A percentile compares a stretch with the other conserved stretches of the same genome.
phyloP scores from a whole-genome alignment of 2,113 vertebrate species.

The Daboia siamensis region DNA sequence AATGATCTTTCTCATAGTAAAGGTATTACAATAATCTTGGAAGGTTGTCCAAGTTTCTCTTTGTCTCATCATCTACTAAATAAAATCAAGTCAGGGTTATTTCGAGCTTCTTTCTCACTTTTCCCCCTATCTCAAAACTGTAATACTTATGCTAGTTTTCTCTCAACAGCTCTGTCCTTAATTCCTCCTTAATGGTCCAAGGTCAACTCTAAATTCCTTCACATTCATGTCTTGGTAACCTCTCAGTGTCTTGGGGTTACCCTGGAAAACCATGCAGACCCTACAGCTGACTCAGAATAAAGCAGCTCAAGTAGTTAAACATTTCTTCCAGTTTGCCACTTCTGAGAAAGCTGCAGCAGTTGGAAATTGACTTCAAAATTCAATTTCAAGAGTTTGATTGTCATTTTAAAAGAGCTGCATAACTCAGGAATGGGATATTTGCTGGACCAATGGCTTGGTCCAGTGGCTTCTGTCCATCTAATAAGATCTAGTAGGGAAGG shows the following conservation, averaged over 20 bases:
- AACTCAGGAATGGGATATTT: neutral
- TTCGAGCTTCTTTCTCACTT: neutral
- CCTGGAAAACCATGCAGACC: neutral
- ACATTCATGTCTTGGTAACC: neutral
- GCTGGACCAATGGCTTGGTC: neutral
- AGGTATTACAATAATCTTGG: neutral
- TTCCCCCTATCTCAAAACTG: neutral
- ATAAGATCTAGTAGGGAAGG: neutral
- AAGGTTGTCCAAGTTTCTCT: neutral
- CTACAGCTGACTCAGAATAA: neutral
- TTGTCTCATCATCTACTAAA: neutral
- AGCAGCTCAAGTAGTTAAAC: neutral
- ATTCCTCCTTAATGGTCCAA: neutral
- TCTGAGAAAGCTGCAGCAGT: neutral
- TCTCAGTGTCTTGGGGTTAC: neutral
- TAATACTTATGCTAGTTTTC: neutral
- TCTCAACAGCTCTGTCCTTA: neutral
- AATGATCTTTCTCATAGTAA: neutral
- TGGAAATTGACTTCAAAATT: neutral
- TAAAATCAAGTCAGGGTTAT: neutral
- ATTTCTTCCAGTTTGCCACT: neutral
- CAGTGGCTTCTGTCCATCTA: neutral
- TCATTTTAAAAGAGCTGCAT: neutral
- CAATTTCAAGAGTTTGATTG: neutral
- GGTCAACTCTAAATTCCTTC: neutral